phyloP scores from a whole-genome alignment of 2,113 vertebrate species.

The Labeo catla region DNA sequence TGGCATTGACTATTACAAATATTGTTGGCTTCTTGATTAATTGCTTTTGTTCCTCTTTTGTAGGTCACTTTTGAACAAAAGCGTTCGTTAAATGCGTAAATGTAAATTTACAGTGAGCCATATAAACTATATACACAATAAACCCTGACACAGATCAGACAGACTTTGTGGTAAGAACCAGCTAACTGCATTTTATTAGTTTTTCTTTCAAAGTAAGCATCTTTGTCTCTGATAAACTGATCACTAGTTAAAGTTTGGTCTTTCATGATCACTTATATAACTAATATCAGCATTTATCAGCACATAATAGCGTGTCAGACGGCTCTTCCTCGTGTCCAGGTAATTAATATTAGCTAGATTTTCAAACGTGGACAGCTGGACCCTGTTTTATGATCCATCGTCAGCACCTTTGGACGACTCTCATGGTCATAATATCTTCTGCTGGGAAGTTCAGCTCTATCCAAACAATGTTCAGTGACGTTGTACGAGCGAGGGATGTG shows the following conservation, averaged over 20 bases:
- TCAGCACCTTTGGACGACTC: constrained; percentile 40
- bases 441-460: constrained; percentile 26
- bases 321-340: background rate
- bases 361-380: constrained; percentile 5
- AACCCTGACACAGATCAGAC: no score
- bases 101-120: no score
- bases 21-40: no score
- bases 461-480: background rate
- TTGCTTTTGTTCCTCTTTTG: no score
- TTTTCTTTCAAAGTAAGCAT: background rate
- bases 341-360: background rate
- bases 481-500: background rate
- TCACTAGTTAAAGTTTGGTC: background rate
- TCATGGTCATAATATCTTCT: background rate
- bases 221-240: background rate
- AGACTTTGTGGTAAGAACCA: no score
- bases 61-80: no score
- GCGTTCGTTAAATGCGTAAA: no score
- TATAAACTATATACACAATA: no score
- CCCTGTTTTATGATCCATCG: constrained; percentile 30
- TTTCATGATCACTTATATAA: constrained; percentile 10
- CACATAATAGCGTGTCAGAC: background rate
- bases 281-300: background rate
- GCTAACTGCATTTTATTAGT: background rate
- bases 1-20: no score